Evolutionary conservation across 2,113 vertebrate genomes (phyloP).

Genomic region (Tympanuchus pallidicinctus): DNA sequence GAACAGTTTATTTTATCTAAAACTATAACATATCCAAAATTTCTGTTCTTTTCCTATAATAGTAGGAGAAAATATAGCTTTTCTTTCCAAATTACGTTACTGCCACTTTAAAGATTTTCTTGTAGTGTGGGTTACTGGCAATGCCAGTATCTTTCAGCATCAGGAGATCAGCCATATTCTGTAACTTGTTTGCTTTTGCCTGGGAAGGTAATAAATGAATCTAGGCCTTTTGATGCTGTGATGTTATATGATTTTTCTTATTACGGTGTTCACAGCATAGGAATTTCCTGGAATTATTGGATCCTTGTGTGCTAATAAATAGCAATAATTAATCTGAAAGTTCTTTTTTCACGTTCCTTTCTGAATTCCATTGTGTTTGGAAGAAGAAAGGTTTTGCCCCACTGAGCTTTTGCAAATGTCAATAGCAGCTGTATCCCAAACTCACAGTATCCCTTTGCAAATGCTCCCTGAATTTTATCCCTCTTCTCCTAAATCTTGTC

Average conservation of each 20-base stretch:
- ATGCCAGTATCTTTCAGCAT: neutral
- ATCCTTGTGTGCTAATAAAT: neutral
- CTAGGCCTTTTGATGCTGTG: neutral
- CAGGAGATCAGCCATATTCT: neutral
- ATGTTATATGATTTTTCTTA: neutral
- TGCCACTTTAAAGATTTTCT: neutral
- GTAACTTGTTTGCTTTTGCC: neutral
- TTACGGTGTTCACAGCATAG: neutral
- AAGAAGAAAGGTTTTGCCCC: neutral
- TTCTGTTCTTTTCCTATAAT: neutral
- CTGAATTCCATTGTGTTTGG: neutral
- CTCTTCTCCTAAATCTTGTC: neutral
- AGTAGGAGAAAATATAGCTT: neutral
- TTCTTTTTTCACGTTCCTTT: neutral
- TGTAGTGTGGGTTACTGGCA: neutral
- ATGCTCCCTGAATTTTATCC: neutral
- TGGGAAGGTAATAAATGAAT: neutral
- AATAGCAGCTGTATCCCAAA: neutral
- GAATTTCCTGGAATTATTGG: neutral
- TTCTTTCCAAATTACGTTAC: neutral
- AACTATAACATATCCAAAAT: neutral
- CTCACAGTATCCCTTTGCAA: neutral
- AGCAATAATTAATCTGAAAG: neutral
- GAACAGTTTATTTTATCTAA: neutral
- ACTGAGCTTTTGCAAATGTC: neutral